phyloP scores from a whole-genome alignment of 1,140 invertebrate genomes.

The Ruditapes philippinarum region DNA sequence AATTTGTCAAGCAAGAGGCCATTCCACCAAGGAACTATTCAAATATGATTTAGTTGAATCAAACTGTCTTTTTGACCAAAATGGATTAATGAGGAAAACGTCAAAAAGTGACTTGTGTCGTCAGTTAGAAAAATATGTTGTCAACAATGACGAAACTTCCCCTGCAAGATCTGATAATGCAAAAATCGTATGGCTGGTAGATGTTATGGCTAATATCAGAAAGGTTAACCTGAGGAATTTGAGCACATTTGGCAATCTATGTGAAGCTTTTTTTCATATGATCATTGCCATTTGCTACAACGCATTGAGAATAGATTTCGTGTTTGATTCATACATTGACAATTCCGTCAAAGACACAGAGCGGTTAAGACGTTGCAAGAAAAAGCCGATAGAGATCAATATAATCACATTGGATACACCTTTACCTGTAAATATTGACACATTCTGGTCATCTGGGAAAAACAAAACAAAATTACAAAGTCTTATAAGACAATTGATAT shows the following conservation, averaged over 20 bases:
- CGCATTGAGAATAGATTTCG: conserved; percentile 4
- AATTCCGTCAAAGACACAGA: conserved; percentile 16
- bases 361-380: background rate
- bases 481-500: background rate
- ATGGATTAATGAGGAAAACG: conserved; percentile 13
- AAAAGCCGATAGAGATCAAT: conserved; percentile 9
- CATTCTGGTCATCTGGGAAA: background rate
- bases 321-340: conserved; percentile 17
- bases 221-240: background rate
- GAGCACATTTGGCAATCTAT: background rate
- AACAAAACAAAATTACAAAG: conserved; percentile 25
- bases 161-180: background rate
- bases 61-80: background rate
- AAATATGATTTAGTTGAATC: conserved; percentile 17
- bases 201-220: conserved; percentile 15
- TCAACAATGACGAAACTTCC: background rate
- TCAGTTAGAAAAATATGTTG: conserved; percentile 14
- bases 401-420: conserved; percentile 1
- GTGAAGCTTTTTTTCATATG: background rate
- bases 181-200: background rate
- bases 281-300: background rate
- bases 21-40: background rate
- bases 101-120: background rate
- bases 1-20: conserved; percentile 19
- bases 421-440: conserved; percentile 34